Evolutionary conservation across 2,797 vertebrate species (phyloP), one percentile per base, ranked within the genome.

Genomic region (Psittacula echo): DNA sequence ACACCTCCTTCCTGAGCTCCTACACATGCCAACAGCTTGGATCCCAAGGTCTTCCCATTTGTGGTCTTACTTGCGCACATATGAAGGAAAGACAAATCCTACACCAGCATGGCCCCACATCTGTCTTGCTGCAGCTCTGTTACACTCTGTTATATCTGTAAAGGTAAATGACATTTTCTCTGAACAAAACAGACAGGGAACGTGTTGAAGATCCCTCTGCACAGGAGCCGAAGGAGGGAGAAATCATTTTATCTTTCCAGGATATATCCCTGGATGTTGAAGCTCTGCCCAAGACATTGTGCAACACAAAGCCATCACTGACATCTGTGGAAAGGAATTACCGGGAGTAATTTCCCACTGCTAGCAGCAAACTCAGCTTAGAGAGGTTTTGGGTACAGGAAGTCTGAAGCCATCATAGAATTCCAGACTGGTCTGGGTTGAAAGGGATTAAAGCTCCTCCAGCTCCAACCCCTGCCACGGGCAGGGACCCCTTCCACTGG

Each of bases 321-420:
- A 83, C 44, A 24, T 24, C 73, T 42, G 34, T n/a, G 48, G 66
- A 80, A 78, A 80, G 56, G 17, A 86, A 68, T 10, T 37, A 17
- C 29, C 60, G 39, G 54, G 39, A 80, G 22, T 27, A 51, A 53
- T 27, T 72, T 75, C 86, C 54, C 60, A 32, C 29, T 66, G 58
- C 79, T 94, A 95, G 72, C 81, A 94, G 72, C 73, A 94, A 97
- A 88, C 66, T 92, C 85, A 91, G 41, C 32, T 42, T 83, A 51
- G 16, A 83, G 89, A 80, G 80, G 41, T 77, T 45, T 41, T 61
- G 88, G 70, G 47, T 75, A 39, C 39, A 27, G 45, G n/a, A 90
- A 47, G 15, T 32, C 37, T 50, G 68, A 93, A 83, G 92, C 30
- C 5, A 51, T n/a, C 7, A 62, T 10, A 26, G 56, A 60, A 60